Evolutionary conservation across 2,113 vertebrate species (phyloP).

Genomic region (Paracanthobrama guichenoti): DNA sequence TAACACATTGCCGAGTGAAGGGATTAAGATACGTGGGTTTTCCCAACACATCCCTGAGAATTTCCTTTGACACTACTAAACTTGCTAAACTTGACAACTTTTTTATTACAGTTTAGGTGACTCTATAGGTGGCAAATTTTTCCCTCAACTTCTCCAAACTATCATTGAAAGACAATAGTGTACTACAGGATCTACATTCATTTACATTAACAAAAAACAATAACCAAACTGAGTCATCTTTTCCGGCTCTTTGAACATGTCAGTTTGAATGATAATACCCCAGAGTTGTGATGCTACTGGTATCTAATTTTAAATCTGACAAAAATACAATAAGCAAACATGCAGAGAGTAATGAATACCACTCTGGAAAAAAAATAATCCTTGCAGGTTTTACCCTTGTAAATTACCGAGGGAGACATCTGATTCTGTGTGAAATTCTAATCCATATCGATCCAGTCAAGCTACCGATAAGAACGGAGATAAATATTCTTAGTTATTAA

Average conservation of each 20-base stretch:
- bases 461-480: conserved; percentile 57
- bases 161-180: neutral
- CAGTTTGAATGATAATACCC: conserved; percentile 42
- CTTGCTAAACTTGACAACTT: neutral
- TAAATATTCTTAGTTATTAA: conserved; percentile 67
- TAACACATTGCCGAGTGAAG: conserved; percentile 46
- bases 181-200: neutral
- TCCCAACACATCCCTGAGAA: neutral
- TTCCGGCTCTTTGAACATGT: neutral
- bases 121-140: too few relatives aligned
- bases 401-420: conserved; percentile 54
- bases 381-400: conserved; percentile 45
- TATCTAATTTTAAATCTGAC: conserved; percentile 34
- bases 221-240: conserved; percentile 8
- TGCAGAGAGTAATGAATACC: conserved; percentile 30
- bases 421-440: conserved; percentile 64
- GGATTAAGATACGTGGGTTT: neutral
- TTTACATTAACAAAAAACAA: neutral
- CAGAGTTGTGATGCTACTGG: neutral
- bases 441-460: conserved; percentile 65
- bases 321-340: conserved; percentile 24
- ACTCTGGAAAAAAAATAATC: conserved; percentile 18
- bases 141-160: neutral
- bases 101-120: neutral
- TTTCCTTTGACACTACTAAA: neutral